phyloP scores from a whole-genome alignment of 2,113 vertebrate species.

The Phalacrocorax brasilianus region DNA sequence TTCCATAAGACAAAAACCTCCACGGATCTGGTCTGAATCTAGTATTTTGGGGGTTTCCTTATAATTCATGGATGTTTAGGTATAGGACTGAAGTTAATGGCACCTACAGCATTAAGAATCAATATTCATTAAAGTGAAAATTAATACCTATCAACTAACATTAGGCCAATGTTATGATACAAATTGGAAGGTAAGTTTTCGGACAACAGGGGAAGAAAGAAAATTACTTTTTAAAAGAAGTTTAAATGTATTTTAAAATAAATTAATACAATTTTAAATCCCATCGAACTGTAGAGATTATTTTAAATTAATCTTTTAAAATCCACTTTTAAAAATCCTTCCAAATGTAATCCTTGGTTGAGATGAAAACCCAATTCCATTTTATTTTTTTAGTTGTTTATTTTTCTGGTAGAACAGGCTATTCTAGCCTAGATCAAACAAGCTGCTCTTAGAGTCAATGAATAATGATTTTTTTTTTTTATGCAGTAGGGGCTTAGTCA shows the following conservation, averaged over 20 bases:
- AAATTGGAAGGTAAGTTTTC: neutral
- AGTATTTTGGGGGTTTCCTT: neutral
- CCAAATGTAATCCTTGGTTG: constrained; percentile 28
- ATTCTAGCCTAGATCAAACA: neutral
- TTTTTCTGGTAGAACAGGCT: constrained; percentile 19
- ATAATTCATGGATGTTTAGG: neutral
- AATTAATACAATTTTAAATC: constrained; percentile 47
- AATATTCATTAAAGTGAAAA: neutral
- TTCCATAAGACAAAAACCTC: neutral
- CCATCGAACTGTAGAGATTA: constrained; percentile 13
- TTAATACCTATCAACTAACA: neutral
- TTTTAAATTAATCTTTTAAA: constrained; percentile 60
- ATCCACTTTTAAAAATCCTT: constrained; percentile 62
- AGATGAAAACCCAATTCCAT: constrained; percentile 47
- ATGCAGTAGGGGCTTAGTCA: constrained; percentile 1
- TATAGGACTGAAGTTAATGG: neutral
- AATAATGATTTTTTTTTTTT: constrained; percentile 24
- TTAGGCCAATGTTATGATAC: neutral
- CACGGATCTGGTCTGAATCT: neutral
- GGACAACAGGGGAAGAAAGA: neutral
- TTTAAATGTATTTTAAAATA: constrained; percentile 27
- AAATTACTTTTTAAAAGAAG: neutral
- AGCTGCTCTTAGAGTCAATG: constrained; percentile 9
- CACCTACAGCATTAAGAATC: neutral
- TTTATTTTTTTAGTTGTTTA: constrained; percentile 13